Base-by-base conservation (phyloP, 1,140 invertebrate species). In the Euura lappo region DNA sequence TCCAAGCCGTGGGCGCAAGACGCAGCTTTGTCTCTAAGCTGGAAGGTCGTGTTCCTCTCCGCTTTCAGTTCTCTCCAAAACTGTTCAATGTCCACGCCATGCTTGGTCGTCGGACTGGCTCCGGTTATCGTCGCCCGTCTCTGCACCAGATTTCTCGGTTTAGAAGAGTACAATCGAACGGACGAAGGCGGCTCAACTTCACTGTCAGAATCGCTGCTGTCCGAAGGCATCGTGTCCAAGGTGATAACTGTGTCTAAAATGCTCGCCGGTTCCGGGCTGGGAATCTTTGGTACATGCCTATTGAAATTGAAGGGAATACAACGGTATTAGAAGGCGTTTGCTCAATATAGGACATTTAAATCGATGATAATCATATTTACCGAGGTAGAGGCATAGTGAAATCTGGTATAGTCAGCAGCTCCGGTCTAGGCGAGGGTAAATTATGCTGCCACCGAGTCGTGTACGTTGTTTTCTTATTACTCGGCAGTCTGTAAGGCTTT, bases 71-170 rank as follows among this genome's bases (percentile, higher is more conserved):
- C 90, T 70, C 90, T 88, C 92, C 92, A 93, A 84, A 93, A 91
- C 88, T 93, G 90, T 78, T 94, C 92, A 69, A 94, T 89, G 79
- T 90, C 90, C 72, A 92, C 86, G 74, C 90, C 90, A 68, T 93
- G 90, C 73, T 91, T 92, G 65, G 90, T 88, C 3, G 91, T 92
- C 11, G 94, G 93, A 75, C 92, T 94, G 67, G 93, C 94, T 6
- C 96, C 95, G 77, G 95, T 95, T 77, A 97, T 96, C 4, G 96
- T 97, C 69, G 96, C 95, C 44, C 96, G 87, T 8, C 96, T 90
- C 84, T 95, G 94, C 28, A 95, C 91, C 72, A 90, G 88, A 43
- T 92, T 90, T 51, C 93, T 89, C 43, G 94, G 94, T 82, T 95
- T 94, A 1, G 93, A 91, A 43, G 94, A 91, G 79, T 94, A 95